phyloP scores from a whole-genome alignment of 2,113 vertebrate genomes.

The Catharus bicknelli region DNA sequence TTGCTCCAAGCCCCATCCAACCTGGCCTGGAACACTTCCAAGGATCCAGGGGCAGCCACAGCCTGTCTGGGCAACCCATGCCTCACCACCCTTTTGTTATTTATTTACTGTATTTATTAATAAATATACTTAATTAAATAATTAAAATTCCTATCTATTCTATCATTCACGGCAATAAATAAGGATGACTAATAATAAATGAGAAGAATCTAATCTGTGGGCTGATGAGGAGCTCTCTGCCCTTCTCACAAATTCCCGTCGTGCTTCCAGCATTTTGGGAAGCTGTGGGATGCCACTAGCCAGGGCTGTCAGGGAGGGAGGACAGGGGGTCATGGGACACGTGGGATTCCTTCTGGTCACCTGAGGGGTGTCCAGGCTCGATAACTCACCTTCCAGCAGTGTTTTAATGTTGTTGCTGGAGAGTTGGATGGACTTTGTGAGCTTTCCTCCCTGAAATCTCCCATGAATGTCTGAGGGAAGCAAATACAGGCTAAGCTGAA shows the following conservation, averaged over 20 bases:
- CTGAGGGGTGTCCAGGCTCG: not conserved
- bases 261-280: not conserved
- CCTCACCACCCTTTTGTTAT: not conserved
- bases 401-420: not conserved
- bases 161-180: not conserved
- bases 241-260: not conserved
- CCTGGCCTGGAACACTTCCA: not conserved
- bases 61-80: not conserved
- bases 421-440: not conserved
- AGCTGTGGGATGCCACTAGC: not conserved
- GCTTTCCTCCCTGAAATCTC: not conserved
- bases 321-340: not conserved
- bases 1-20: rapidly evolving
- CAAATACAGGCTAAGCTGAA: conserved; percentile 22
- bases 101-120: not conserved
- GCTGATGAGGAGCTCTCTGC: not conserved
- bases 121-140: no score
- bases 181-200: not conserved
- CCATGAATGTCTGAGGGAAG: not conserved
- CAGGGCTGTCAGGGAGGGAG: not conserved
- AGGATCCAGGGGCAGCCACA: not conserved
- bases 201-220: not conserved
- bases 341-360: not conserved
- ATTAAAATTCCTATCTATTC: not conserved
- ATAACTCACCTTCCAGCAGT: not conserved